These are phyloP conservation scores for Chionodraco myersi DNA, from an alignment of 2,113 vertebrate genomes.

Conservation along the genomic window DNA sequence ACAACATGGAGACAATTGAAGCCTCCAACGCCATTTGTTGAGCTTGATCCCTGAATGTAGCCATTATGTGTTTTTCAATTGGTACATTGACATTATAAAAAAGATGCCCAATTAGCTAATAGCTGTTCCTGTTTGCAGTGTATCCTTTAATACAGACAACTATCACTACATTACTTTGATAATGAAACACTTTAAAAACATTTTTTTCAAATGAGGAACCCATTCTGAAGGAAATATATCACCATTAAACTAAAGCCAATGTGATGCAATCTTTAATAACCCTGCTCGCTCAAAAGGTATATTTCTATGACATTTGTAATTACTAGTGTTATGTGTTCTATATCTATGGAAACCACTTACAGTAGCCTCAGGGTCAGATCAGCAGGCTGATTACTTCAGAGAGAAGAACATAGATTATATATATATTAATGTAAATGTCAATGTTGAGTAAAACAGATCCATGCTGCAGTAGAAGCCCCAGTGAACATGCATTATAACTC, in stretches of 20 bases:
- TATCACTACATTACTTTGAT: neutral
- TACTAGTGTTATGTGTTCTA: neutral
- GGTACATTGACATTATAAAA: neutral
- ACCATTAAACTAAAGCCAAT: neutral
- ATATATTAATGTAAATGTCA: no score
- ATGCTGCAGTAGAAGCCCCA: no score
- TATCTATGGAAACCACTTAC: neutral
- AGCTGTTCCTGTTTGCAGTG: neutral
- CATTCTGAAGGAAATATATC: neutral
- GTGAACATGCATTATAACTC: neutral
- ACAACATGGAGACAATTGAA: no score
- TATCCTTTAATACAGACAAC: neutral
- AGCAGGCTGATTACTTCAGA: neutral
- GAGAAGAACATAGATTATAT: neutral
- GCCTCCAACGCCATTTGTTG: no score
- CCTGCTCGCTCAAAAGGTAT: neutral
- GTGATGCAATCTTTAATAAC: no score
- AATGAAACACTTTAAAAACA: neutral
- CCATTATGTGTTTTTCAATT: neutral
- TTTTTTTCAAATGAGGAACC: neutral
- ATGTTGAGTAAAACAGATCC: no score
- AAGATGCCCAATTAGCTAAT: neutral
- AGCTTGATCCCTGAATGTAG: no score
- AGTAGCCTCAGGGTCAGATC: constrained; percentile 16
- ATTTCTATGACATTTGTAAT: neutral